Evolutionary conservation across 2,888 invertebrate species (phyloP).

Genomic region (Rhodophaea formosa): DNA sequence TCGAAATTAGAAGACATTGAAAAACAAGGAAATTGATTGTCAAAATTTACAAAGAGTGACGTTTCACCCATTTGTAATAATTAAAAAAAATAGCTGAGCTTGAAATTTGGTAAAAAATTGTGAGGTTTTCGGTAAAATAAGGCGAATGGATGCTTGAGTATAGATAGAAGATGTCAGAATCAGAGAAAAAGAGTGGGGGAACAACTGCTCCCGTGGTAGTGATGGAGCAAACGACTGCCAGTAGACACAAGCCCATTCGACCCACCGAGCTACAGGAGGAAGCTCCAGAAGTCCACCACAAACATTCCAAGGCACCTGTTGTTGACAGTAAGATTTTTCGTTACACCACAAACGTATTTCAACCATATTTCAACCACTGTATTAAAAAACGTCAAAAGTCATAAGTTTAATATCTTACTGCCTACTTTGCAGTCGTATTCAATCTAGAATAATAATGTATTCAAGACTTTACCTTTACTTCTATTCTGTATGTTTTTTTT

Average conservation of each 20-base stretch:
- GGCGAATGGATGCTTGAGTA: conserved; percentile 58
- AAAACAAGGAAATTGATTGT: conserved; percentile 60
- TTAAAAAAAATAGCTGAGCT: conserved; percentile 54
- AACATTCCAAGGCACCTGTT: conserved; percentile 55
- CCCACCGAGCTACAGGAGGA: conserved; percentile 51
- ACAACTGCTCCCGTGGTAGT: conserved; percentile 42
- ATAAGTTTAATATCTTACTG: no score
- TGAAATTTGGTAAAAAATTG: conserved; percentile 50
- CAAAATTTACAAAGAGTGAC: conserved; percentile 70
- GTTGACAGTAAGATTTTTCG: conserved; percentile 52
- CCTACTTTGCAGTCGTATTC: no score
- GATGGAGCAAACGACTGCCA: conserved; percentile 49
- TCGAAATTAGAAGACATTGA: conserved; percentile 60
- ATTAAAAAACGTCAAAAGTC: no score
- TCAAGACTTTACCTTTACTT: no score
- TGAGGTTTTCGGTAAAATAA: conserved; percentile 42
- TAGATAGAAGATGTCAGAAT: conserved; percentile 60
- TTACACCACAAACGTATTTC: neutral
- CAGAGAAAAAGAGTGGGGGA: conserved; percentile 52
- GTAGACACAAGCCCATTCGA: conserved; percentile 48
- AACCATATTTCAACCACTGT: no score
- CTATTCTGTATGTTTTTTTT: no score
- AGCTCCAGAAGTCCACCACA: conserved; percentile 45
- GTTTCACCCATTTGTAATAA: conserved; percentile 54
- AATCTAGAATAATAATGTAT: no score